Evolutionary conservation across 2,797 vertebrate genomes (phyloP), one percentile per base, ranked within the genome.

Genomic region (Amblyopsis hoosieri): DNA sequence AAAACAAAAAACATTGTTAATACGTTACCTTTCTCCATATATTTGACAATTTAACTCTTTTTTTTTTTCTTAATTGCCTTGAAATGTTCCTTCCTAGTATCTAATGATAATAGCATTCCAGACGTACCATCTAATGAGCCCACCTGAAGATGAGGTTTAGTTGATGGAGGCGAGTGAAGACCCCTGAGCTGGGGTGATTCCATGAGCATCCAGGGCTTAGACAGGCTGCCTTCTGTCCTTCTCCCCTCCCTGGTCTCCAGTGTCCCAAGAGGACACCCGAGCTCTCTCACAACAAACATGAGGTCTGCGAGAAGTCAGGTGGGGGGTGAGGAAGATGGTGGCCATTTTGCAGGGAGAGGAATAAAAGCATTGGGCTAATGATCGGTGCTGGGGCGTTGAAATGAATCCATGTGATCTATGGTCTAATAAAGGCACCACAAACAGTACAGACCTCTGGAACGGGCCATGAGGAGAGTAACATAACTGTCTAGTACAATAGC

Each of bases 241-340:
- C 81, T 82, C 70, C 53, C 68, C 64, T 66, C 66, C 74, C 61
- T 78, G 86, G 82, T 81, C 83, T 82, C 73, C 69, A 17, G 62
- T 59, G 37, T 74, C 66, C 45, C 59, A 53, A 12, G 15, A 19
- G 52, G 33, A 69, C 56, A 68, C 67, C 69, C 56, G 79, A 75
- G 79, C n/a, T 7, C 54, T 78, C 82, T 82, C 78, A 84, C 76
- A 76, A 73, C 66, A 80, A 78, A 84, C 76, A 80, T 70, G 63
- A 73, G 81, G 64, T 72, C 46, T 54, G 45, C 58, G 53, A 60
- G 64, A 65, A 45, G 77, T 60, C 63, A 68, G 81, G 62, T 74
- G 69, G 56, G 8, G 67, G 76, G 79, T 15, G 58, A 59, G 83
- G 74, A 46, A 42, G 15, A 54, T 46, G 54, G 47, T 3, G 33